Evolutionary conservation across 1,140 invertebrate genomes (phyloP).

Genomic region (Drosophila pectinifera): DNA sequence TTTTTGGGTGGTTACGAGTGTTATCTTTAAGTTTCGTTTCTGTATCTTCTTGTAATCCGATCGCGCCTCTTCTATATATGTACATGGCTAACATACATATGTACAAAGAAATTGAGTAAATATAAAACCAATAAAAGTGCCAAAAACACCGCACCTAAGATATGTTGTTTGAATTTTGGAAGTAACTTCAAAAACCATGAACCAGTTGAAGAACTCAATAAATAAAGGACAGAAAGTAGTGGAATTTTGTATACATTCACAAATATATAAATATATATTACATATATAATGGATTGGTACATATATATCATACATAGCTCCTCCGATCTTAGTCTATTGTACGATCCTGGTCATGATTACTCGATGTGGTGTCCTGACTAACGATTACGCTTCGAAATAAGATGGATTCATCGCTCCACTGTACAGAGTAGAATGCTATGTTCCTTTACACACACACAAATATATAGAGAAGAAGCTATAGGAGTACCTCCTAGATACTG

Average conservation of each 20-base stretch:
- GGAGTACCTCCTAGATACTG: slow-evolving; percentile 25
- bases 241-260: slow-evolving; percentile 60
- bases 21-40: slow-evolving; percentile 78
- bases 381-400: slow-evolving; percentile 37
- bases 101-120: slow-evolving; percentile 39
- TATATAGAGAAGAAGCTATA: slow-evolving; percentile 14
- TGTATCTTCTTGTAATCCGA: slow-evolving; percentile 58
- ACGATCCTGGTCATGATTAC: slow-evolving; percentile 16
- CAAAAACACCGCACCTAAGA: slow-evolving; percentile 38
- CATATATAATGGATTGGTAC: slow-evolving; percentile 66
- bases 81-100: slow-evolving; percentile 44
- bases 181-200: slow-evolving; percentile 2
- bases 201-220: slow-evolving; percentile 9
- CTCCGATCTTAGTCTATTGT: slow-evolving; percentile 26
- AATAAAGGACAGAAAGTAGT: slow-evolving; percentile 25
- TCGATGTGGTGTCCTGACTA: slow-evolving; percentile 19
- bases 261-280: slow-evolving; percentile 60
- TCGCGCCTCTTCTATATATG: slow-evolving; percentile 39
- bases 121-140: slow-evolving; percentile 12
- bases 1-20: slow-evolving; percentile 78
- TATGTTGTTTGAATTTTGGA: slow-evolving; percentile 52
- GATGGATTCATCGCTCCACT: slow-evolving; percentile 32
- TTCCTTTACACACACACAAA: slow-evolving; percentile 24
- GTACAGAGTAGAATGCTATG: slow-evolving; percentile 7
- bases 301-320: slow-evolving; percentile 65